phyloP scores from a whole-genome alignment of 2,797 vertebrate species.

The Acomys russatus region DNA sequence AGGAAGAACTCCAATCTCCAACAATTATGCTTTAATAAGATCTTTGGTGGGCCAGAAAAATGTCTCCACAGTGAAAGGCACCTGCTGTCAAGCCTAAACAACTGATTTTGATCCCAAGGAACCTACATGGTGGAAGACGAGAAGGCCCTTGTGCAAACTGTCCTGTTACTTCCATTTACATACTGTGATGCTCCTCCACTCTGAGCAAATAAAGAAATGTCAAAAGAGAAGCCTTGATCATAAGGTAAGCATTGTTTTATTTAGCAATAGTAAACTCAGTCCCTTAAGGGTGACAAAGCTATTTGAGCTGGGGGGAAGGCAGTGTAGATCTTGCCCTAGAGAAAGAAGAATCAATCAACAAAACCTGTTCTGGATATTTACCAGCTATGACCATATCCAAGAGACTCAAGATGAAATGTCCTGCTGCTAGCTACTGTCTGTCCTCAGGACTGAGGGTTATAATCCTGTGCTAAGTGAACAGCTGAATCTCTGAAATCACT shows the following conservation, averaged over 20 bases:
- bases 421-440: conserved; percentile 25
- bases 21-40: conserved; percentile 33
- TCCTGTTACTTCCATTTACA: not conserved
- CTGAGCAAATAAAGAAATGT: not conserved
- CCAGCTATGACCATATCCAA: conserved; percentile 23
- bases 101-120: not conserved
- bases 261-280: conserved; percentile 36
- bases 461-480: conserved; percentile 43
- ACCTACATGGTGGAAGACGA: not conserved
- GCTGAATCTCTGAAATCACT: conserved; percentile 38
- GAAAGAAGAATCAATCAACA: conserved; percentile 47
- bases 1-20: conserved; percentile 35
- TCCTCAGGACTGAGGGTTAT: conserved; percentile 8
- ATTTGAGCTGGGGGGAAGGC: conserved; percentile 34
- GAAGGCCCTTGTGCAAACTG: not conserved
- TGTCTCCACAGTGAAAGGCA: not conserved
- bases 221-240: conserved; percentile 32
- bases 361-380: not conserved
- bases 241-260: conserved; percentile 11
- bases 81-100: not conserved
- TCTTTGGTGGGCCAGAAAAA: not conserved
- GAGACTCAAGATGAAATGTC: conserved; percentile 30
- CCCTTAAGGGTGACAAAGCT: conserved; percentile 16
- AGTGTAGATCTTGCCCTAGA: not conserved
- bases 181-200: not conserved